phyloP scores from a whole-genome alignment of 2,888 invertebrate genomes.

The Pammene aurita region DNA sequence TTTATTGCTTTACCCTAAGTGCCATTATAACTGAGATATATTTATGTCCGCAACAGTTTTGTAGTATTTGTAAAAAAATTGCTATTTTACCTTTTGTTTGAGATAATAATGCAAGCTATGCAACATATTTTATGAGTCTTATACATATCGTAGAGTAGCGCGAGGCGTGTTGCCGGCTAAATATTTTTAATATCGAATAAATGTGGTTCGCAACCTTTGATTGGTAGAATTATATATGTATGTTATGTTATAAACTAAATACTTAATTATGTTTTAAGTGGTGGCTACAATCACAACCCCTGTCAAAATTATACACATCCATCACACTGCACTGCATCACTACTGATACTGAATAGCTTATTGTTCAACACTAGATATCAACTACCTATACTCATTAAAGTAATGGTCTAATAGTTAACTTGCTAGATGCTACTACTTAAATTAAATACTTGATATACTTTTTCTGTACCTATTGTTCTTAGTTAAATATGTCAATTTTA shows the following conservation, averaged over 20 bases:
- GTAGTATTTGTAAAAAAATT: too few species aligned
- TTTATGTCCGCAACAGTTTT: background rate
- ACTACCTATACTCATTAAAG: background rate
- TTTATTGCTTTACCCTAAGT: background rate
- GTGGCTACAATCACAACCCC: background rate
- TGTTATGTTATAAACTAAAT: too few species aligned
- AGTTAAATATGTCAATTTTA: constrained; percentile 1
- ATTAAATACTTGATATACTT: background rate
- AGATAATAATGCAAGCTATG: background rate
- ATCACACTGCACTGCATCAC: too few species aligned
- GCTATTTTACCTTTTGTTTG: background rate
- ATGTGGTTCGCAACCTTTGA: background rate
- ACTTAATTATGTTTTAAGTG: background rate
- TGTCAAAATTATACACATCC: background rate
- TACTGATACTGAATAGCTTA: too few species aligned
- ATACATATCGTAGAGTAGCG: too few species aligned
- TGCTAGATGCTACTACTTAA: constrained; percentile 18
- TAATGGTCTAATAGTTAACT: constrained; percentile 10
- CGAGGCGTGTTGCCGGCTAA: background rate
- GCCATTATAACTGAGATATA: constrained; percentile 5
- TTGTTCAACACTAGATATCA: background rate
- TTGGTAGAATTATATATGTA: background rate
- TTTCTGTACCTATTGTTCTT: constrained; percentile 7
- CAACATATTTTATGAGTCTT: too few species aligned
- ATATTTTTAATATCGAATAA: background rate